Percentiles rank a stretch among this genome's conserved stretches.
Evolutionary conservation across 2,797 vertebrate genomes (phyloP).

Genomic region (Acanthiza pusilla): DNA sequence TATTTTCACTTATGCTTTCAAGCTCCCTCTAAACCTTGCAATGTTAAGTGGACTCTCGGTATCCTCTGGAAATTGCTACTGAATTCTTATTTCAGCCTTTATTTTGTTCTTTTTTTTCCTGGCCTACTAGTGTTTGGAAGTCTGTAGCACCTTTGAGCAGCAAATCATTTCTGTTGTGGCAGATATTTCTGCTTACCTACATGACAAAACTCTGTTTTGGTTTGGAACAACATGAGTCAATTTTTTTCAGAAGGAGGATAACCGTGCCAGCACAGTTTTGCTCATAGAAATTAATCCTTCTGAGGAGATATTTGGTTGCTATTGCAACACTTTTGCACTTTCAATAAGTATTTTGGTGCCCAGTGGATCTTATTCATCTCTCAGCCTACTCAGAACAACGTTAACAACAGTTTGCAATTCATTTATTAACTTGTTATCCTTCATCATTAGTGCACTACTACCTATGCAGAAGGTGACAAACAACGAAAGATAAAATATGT

Average conservation of each 20-base stretch:
- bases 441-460: background rate
- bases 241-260: background rate
- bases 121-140: background rate
- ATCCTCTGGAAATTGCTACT: background rate
- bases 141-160: background rate
- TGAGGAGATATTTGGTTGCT: background rate
- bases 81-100: fast-evolving
- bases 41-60: background rate
- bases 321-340: background rate
- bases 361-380: background rate
- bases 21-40: background rate
- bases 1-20: background rate
- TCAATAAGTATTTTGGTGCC: background rate
- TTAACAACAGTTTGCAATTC: background rate
- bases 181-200: background rate
- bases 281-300: background rate
- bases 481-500: background rate
- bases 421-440: background rate
- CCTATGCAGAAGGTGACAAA: background rate
- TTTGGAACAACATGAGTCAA: background rate
- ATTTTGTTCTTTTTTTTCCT: background rate
- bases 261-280: background rate
- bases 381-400: background rate
- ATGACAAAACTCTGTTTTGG: background rate
- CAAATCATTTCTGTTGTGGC: background rate